Conservation (phyloP, 2,113 vertebrate genomes). For the Scortum barcoo region DNA sequence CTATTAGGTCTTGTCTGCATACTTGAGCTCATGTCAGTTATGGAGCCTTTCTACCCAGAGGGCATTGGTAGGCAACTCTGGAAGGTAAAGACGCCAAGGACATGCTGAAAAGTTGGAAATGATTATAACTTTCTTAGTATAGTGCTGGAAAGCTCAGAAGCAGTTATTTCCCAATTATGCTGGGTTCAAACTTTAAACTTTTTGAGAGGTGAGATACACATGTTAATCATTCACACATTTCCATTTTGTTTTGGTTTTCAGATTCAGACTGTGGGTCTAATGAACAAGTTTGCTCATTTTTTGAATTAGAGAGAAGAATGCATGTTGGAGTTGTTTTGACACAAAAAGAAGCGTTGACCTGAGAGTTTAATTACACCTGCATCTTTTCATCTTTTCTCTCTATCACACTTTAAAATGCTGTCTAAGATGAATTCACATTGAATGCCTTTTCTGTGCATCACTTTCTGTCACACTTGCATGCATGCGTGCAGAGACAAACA, state of each 20-base stretch:
- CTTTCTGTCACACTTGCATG: conserved; percentile 55
- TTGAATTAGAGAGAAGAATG: conserved; percentile 47
- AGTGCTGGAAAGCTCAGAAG: conserved; percentile 23
- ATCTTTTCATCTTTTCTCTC: conserved; percentile 43
- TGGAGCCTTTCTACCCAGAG: conserved; percentile 66
- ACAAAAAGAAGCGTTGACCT: conserved; percentile 42
- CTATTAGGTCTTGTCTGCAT: conserved; percentile 78
- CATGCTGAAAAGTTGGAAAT: conserved; percentile 73
- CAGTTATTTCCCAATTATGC: conserved; percentile 31
- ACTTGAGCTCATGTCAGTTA: conserved; percentile 75
- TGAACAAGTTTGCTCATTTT: conserved; percentile 21
- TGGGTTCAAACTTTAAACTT: conserved; percentile 25
- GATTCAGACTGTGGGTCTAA: conserved; percentile 16
- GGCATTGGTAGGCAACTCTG: conserved; percentile 63
- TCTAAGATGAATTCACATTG: conserved; percentile 50
- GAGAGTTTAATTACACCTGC: conserved; percentile 72
- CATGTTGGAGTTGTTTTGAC: conserved; percentile 49
- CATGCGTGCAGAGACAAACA: conserved; percentile 16
- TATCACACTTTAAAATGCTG: conserved; percentile 49
- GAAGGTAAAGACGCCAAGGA: conserved; percentile 69
- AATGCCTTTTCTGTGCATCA: conserved; percentile 46
- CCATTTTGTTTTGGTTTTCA: conserved; percentile 25
- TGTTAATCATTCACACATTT: conserved; percentile 10
- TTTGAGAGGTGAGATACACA: conserved; percentile 9
- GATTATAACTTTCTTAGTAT: conserved; percentile 54